Evolutionary conservation across 2,113 vertebrate species (phyloP).

Genomic region (Gallinago jamesoni): DNA sequence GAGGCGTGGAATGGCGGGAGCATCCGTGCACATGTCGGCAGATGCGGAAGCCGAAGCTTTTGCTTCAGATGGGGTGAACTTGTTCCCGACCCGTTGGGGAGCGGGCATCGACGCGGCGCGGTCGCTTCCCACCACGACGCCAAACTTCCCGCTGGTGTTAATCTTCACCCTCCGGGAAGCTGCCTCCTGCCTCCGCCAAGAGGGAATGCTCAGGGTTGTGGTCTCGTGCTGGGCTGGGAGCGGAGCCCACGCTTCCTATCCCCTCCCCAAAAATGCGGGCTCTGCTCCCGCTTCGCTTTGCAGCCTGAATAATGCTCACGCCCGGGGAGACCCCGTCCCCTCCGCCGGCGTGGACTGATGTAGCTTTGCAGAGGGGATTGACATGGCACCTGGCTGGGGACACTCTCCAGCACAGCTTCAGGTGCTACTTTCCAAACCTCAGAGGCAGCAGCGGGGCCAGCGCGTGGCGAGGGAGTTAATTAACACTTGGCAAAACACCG

Average conservation of each 20-base stretch:
- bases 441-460: background rate
- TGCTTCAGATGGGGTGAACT: background rate
- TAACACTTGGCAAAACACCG: fast-evolving
- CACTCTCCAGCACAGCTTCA: background rate
- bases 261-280: fast-evolving
- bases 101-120: fast-evolving
- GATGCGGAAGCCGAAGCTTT: background rate
- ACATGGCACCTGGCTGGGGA: background rate
- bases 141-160: background rate
- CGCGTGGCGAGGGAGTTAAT: background rate
- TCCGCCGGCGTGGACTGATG: fast-evolving
- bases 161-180: fast-evolving
- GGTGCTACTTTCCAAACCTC: background rate
- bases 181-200: background rate
- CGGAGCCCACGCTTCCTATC: fast-evolving
- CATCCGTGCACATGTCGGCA: background rate
- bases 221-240: background rate
- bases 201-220: background rate
- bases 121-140: fast-evolving
- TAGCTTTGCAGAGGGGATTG: background rate
- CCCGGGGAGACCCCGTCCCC: fast-evolving
- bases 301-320: fast-evolving
- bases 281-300: fast-evolving
- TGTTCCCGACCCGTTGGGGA: fast-evolving
- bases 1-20: fast-evolving